phyloP scores from a whole-genome alignment of 2,888 invertebrate genomes.

The Tortrix viridana region DNA sequence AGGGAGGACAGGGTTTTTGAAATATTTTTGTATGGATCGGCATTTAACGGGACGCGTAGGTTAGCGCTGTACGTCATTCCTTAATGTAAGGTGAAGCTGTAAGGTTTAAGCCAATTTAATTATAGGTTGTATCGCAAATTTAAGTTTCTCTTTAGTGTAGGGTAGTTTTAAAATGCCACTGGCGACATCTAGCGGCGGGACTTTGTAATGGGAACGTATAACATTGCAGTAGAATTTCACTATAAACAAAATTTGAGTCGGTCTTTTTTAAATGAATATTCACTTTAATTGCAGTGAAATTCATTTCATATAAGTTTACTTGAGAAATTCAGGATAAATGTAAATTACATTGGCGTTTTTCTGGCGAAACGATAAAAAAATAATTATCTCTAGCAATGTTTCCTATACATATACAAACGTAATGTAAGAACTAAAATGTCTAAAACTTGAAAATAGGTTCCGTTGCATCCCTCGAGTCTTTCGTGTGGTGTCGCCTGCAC shows the following conservation, averaged over 20 bases:
- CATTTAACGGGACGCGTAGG: conserved; percentile 54
- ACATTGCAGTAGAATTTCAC: not conserved
- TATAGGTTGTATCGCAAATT: conserved; percentile 58
- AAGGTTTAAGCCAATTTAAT: conserved; percentile 65
- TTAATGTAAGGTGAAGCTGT: conserved; percentile 64
- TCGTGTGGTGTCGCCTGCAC: conserved; percentile 1
- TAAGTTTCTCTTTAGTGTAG: conserved; percentile 48
- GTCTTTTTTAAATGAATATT: too few species aligned
- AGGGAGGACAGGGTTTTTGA: conserved; percentile 64
- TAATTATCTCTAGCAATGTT: too few species aligned
- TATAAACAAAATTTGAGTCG: too few species aligned
- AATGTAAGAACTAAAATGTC: not conserved
- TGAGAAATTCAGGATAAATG: not conserved
- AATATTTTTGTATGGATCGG: conserved; percentile 62
- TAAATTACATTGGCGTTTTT: not conserved
- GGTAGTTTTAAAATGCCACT: conserved; percentile 13
- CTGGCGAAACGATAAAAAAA: not conserved
- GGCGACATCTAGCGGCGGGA: conserved; percentile 5
- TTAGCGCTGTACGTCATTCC: conserved; percentile 65
- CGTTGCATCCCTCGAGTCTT: not conserved
- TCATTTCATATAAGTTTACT: too few species aligned
- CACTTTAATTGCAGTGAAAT: too few species aligned
- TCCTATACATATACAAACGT: too few species aligned
- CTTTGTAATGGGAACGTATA: not conserved
- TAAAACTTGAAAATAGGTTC: not conserved